phyloP scores from a whole-genome alignment of 2,797 vertebrate genomes.

The Rhinichthys osculus region DNA sequence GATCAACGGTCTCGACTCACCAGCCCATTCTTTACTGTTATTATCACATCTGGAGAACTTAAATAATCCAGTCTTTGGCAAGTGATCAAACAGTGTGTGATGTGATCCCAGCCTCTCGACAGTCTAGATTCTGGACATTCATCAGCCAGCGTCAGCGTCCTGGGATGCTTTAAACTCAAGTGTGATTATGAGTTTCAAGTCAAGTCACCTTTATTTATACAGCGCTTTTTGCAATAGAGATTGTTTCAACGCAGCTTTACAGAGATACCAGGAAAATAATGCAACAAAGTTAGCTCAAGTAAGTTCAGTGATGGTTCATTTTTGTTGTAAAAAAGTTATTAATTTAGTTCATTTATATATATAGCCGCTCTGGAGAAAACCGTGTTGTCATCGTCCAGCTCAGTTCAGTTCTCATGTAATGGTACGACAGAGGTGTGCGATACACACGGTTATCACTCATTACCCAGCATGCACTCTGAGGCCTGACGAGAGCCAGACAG shows the following conservation, averaged over 20 bases:
- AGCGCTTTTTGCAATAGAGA: too few relatives aligned
- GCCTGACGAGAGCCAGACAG: conserved; percentile 58
- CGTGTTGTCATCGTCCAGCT: too few relatives aligned
- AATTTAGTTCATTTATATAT: too few relatives aligned
- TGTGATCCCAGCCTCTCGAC: background rate
- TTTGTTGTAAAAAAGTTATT: too few relatives aligned
- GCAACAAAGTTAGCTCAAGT: too few relatives aligned
- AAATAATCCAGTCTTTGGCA: background rate
- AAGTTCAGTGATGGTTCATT: too few relatives aligned
- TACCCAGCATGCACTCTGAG: conserved; percentile 42
- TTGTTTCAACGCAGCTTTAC: too few relatives aligned
- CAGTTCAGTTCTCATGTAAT: too few relatives aligned
- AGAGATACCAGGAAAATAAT: too few relatives aligned
- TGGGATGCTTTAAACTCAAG: background rate
- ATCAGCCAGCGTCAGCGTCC: background rate
- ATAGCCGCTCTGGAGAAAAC: too few relatives aligned
- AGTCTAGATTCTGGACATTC: background rate
- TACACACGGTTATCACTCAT: conserved; percentile 8
- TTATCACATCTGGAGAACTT: background rate
- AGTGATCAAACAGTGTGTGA: background rate
- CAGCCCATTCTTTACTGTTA: background rate
- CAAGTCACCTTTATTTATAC: too few relatives aligned
- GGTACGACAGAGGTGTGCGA: too few relatives aligned
- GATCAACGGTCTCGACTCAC: background rate
- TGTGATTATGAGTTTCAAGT: background rate